Conservation (phyloP, 1,140 invertebrate species). For the Zaprionus lachaisei region DNA sequence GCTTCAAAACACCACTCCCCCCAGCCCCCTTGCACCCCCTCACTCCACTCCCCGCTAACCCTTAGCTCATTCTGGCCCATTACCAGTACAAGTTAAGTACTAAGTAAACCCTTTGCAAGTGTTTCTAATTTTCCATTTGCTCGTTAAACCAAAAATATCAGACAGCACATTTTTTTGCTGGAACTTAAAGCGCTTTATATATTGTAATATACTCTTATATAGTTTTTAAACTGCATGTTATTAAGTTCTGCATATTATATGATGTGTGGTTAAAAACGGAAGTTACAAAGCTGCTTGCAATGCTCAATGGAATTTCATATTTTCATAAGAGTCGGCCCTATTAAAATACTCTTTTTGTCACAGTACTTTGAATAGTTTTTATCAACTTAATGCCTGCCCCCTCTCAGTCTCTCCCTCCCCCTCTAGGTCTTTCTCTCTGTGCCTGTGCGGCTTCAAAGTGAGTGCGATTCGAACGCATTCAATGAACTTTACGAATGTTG, state of each 20-base stretch:
- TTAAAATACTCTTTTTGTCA: not conserved
- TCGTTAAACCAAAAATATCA: conserved; percentile 24
- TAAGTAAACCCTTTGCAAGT: conserved; percentile 21
- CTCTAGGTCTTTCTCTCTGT: not conserved
- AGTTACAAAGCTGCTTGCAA: not conserved
- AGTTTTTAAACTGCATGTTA: not conserved
- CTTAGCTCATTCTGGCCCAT: not conserved
- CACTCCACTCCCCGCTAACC: not conserved
- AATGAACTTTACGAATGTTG: not conserved
- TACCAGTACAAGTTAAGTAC: conserved; percentile 30
- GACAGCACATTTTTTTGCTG: not conserved
- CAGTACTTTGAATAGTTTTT: not conserved
- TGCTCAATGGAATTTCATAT: not conserved
- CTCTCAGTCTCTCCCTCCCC: not conserved
- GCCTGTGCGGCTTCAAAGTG: not conserved
- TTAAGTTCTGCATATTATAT: not conserved
- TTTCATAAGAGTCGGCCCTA: not conserved
- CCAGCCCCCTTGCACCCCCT: not conserved
- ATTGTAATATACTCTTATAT: not conserved
- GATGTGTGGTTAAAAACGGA: not conserved
- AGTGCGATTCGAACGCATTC: not conserved
- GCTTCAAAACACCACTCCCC: conserved; percentile 3
- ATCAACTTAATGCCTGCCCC: too few species aligned
- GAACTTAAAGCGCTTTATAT: not conserved
- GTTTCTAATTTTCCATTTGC: conserved; percentile 45